Conservation (phyloP, 1,140 invertebrate species). For the Mactra quadrangularis region DNA sequence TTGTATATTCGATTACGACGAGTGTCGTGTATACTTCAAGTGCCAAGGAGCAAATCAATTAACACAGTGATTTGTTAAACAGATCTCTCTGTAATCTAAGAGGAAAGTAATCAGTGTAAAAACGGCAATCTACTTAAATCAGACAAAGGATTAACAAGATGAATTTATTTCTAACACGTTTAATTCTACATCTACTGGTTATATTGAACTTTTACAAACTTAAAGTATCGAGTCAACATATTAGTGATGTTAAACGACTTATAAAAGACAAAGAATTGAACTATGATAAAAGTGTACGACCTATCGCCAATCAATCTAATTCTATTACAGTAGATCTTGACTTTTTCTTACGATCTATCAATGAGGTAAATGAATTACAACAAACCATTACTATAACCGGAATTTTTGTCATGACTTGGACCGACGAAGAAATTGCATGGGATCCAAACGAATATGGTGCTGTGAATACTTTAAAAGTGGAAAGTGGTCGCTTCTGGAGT, state of each 20-base stretch:
- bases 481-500: neutral
- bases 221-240: too few species aligned
- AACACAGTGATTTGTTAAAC: too few species aligned
- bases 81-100: too few species aligned
- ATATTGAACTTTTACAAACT: too few species aligned
- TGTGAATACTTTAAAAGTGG: neutral
- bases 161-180: too few species aligned
- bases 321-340: neutral
- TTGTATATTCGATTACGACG: too few species aligned
- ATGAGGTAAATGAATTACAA: neutral
- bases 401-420: neutral
- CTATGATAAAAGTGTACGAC: conserved; percentile 1
- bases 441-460: neutral
- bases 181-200: too few species aligned
- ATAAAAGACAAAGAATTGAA: neutral
- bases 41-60: too few species aligned
- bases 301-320: neutral
- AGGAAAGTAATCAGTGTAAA: too few species aligned
- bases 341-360: neutral
- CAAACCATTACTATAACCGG: neutral
- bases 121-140: too few species aligned
- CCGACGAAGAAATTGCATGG: neutral
- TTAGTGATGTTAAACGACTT: neutral
- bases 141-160: too few species aligned
- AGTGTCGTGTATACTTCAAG: too few species aligned